Evolutionary conservation across 2,888 invertebrate genomes (phyloP).

Genomic region (Oasisia sp.): DNA sequence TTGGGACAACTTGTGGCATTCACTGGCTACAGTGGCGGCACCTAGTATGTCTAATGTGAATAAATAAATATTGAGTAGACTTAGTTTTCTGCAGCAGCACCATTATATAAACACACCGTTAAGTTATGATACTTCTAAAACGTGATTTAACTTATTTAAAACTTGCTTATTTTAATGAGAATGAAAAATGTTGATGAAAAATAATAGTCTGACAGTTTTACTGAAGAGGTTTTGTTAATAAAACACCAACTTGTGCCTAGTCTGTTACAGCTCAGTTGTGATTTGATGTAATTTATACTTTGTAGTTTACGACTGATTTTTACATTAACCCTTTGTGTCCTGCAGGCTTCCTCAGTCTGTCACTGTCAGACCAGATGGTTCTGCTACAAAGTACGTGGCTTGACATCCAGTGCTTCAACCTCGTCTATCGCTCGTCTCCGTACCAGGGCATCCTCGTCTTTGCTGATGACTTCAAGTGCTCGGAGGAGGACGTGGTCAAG

Average conservation of each 20-base stretch:
- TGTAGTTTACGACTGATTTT: not conserved
- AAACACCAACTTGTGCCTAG: no score
- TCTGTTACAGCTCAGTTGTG: no score
- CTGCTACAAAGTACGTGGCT: slow-evolving; percentile 93
- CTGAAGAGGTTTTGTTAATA: no score
- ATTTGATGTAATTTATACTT: not conserved
- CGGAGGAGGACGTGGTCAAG: slow-evolving; percentile 49
- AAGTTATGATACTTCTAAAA: not conserved
- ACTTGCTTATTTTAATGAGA: not conserved
- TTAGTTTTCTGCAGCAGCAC: not conserved
- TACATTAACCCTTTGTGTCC: not conserved
- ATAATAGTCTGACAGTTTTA: no score
- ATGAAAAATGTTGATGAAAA: not conserved
- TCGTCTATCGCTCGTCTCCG: slow-evolving; percentile 89
- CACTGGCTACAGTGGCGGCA: not conserved
- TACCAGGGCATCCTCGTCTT: slow-evolving; percentile 59
- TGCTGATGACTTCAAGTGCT: slow-evolving; percentile 62
- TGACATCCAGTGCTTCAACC: slow-evolving; percentile 89
- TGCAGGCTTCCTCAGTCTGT: slow-evolving; percentile 84
- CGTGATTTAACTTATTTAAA: not conserved
- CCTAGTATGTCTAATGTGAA: not conserved
- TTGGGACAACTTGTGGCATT: not conserved
- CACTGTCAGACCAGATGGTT: slow-evolving; percentile 94
- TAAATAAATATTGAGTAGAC: not conserved
- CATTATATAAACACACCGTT: not conserved